Conservation (phyloP, 2,888 invertebrate species). For the Thalpophila matura region DNA sequence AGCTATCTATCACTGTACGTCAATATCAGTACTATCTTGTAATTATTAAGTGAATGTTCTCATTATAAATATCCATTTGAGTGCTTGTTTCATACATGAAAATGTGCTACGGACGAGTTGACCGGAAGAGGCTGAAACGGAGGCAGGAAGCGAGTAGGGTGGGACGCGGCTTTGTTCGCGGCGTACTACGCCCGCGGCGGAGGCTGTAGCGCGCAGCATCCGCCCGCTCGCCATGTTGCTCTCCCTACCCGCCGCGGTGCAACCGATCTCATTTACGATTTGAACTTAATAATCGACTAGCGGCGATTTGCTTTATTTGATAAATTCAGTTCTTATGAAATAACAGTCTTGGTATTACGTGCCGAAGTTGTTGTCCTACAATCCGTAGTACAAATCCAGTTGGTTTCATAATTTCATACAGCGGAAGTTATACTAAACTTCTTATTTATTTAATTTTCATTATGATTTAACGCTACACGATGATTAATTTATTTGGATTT, state of each 20-base stretch:
- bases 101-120: constrained; percentile 68
- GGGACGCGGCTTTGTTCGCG: constrained; percentile 83
- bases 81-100: constrained; percentile 81
- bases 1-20: constrained; percentile 71
- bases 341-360: not conserved
- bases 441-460: not conserved
- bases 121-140: constrained; percentile 71
- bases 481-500: constrained; percentile 4
- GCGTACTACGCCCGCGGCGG: constrained; percentile 85
- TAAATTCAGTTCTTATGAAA: constrained; percentile 34
- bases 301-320: constrained; percentile 47
- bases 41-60: constrained; percentile 72
- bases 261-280: constrained; percentile 51
- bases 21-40: constrained; percentile 62
- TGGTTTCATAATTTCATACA: not conserved
- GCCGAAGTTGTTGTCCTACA: not conserved
- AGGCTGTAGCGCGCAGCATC: constrained; percentile 88
- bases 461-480: too few species aligned
- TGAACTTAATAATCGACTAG: constrained; percentile 42
- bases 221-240: constrained; percentile 83
- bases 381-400: not conserved
- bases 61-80: constrained; percentile 64
- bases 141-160: constrained; percentile 80
- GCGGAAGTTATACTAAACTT: not conserved
- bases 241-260: constrained; percentile 59